These are phyloP conservation scores for Sternotherus odoratus DNA, from an alignment of 2,797 vertebrate genomes.

Conservation along the genomic window DNA sequence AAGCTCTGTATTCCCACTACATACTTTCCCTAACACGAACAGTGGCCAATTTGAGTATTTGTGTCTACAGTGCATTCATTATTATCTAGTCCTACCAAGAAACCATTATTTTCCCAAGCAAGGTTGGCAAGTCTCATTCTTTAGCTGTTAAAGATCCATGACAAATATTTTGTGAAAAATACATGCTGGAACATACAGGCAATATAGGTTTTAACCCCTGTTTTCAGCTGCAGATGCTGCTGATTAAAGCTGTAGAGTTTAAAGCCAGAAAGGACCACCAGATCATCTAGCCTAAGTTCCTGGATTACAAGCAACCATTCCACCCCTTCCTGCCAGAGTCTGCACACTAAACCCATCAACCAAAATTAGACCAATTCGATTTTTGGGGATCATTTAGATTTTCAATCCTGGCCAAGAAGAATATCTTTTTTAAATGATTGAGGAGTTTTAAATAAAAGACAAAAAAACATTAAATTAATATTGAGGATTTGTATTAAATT, in stretches of 20 bases:
- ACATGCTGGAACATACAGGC: not conserved
- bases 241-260: not conserved
- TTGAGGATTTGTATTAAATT: not conserved
- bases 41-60: not conserved
- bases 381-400: not conserved
- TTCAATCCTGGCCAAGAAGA: not conserved
- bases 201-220: not conserved
- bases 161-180: slow-evolving; percentile 26
- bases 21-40: slow-evolving; percentile 15
- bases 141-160: not conserved
- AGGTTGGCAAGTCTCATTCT: not conserved
- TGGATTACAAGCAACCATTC: not conserved
- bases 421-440: not conserved
- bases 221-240: not conserved
- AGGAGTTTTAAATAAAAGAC: slow-evolving; percentile 7
- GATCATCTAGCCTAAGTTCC: not conserved
- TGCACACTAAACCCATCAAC: not conserved
- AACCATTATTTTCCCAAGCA: slow-evolving; percentile 5
- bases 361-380: not conserved
- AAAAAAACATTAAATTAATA: not conserved
- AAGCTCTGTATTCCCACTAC: slow-evolving; percentile 27
- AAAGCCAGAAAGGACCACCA: not conserved
- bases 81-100: not conserved
- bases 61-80: slow-evolving; percentile 22
- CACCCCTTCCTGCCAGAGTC: too few species aligned